A percentile compares a stretch with the other conserved stretches of the same genome.
Evolutionary conservation across 2,797 vertebrate genomes (phyloP).

Genomic region (Bovichtus variegatus): DNA sequence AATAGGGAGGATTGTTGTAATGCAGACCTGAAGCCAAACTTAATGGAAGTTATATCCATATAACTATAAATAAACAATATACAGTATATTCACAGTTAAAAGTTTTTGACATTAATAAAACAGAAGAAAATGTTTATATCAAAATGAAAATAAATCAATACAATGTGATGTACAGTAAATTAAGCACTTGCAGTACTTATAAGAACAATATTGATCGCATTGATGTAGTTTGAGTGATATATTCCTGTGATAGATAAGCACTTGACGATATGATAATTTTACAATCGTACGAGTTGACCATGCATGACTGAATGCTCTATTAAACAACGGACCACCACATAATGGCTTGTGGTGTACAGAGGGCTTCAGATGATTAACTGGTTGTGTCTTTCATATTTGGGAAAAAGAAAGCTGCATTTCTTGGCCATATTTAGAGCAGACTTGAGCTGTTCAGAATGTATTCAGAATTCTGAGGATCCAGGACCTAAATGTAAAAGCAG

Average conservation of each 20-base stretch:
- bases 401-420: background rate
- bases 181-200: background rate
- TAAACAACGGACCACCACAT: background rate
- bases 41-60: too few species aligned
- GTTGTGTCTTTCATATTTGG: background rate
- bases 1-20: background rate
- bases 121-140: background rate
- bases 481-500: background rate
- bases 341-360: background rate
- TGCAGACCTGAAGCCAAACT: background rate
- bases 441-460: background rate
- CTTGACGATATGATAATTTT: background rate
- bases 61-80: background rate
- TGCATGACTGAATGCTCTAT: background rate
- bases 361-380: background rate
- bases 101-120: background rate
- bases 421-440: background rate
- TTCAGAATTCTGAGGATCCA: background rate
- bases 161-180: background rate
- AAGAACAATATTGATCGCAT: background rate
- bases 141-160: constrained; percentile 3
- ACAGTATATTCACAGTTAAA: background rate
- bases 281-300: background rate
- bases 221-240: background rate
- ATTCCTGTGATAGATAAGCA: background rate